phyloP scores from a whole-genome alignment of 2,113 vertebrate genomes.

The Nycticryphes semicollaris region DNA sequence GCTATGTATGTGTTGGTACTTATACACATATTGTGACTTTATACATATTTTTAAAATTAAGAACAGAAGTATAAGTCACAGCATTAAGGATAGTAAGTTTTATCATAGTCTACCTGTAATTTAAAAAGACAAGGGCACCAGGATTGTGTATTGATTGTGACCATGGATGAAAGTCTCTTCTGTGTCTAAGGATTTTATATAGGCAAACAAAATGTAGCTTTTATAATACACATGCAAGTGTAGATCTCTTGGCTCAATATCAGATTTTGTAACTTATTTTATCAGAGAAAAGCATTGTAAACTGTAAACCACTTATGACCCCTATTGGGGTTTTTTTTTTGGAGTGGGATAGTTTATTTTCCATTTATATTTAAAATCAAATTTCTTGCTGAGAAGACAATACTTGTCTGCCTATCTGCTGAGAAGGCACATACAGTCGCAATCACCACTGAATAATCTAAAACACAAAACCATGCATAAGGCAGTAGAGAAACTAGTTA shows the following conservation, averaged over 20 bases:
- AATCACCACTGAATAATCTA: background rate
- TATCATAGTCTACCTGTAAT: background rate
- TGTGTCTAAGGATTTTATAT: background rate
- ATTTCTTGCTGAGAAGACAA: background rate
- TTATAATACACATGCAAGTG: background rate
- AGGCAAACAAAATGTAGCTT: background rate
- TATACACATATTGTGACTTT: background rate
- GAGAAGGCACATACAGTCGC: background rate
- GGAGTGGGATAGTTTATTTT: background rate
- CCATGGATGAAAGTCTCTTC: background rate
- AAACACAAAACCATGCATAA: background rate
- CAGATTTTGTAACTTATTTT: background rate
- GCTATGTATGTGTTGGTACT: background rate
- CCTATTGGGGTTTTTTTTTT: accelerated
- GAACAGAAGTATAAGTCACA: background rate
- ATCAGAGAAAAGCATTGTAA: background rate
- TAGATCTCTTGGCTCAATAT: background rate
- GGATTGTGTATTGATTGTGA: background rate
- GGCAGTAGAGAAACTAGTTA: background rate
- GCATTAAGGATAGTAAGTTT: background rate
- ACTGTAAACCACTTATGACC: background rate
- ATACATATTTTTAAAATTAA: background rate
- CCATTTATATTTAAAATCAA: background rate
- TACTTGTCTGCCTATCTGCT: background rate
- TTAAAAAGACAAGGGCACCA: background rate